These are phyloP conservation scores for Gambusia yucatana DNA, from an alignment of 2,797 vertebrate genomes.

Conservation along the genomic window DNA sequence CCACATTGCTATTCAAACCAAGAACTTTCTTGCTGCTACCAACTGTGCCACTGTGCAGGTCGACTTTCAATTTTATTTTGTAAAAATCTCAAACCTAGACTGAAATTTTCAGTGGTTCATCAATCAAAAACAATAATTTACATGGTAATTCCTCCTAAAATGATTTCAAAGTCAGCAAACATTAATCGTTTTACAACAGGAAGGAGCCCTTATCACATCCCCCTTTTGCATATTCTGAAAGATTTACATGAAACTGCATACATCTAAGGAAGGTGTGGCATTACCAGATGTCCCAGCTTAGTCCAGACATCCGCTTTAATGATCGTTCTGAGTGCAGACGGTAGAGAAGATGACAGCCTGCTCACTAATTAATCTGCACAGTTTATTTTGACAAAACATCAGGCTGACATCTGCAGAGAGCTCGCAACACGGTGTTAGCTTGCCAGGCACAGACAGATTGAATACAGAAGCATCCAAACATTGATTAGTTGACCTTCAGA, in stretches of 20 bases:
- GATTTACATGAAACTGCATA: not conserved
- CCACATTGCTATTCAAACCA: not conserved
- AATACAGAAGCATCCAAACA: slow-evolving; percentile 7
- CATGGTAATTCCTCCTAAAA: not conserved
- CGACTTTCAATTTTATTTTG: not conserved
- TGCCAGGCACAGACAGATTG: slow-evolving; percentile 5
- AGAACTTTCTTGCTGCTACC: not conserved
- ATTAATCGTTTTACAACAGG: not conserved
- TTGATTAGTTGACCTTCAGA: not conserved
- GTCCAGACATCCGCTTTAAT: slow-evolving; percentile 24
- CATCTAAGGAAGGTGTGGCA: not conserved
- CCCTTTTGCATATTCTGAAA: not conserved
- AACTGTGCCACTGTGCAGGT: not conserved
- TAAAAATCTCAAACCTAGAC: not conserved
- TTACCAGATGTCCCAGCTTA: slow-evolving; percentile 26
- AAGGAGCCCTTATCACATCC: not conserved
- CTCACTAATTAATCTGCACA: slow-evolving; percentile 26
- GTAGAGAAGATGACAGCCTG: slow-evolving; percentile 10
- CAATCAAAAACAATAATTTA: not conserved
- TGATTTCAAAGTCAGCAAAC: not conserved
- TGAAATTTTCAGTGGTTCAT: not conserved
- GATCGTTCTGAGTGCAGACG: slow-evolving; percentile 19
- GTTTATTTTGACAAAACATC: slow-evolving; percentile 29
- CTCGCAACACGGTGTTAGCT: slow-evolving; percentile 6
- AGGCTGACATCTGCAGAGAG: slow-evolving; percentile 24